Conservation (phyloP, 2,888 invertebrate genomes). For the Parelbella ahira region DNA sequence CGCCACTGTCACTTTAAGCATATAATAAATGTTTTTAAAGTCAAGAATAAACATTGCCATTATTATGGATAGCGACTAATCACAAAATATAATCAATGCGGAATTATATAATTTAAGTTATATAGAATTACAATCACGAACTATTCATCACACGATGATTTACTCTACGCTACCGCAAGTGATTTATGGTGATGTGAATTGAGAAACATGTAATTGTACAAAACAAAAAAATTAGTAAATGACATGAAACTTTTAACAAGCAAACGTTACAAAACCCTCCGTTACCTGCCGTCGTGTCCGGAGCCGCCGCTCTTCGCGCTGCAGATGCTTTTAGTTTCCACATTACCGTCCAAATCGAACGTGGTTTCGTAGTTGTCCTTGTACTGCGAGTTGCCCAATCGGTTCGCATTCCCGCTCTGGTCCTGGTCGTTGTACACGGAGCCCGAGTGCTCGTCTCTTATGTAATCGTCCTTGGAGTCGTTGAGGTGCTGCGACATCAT, state of each 20-base stretch:
- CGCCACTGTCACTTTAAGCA: too few species aligned
- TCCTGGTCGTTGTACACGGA: slow-evolving; percentile 63
- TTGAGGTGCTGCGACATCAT: slow-evolving; percentile 63
- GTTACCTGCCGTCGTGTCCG: slow-evolving; percentile 89
- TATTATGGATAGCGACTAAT: too few species aligned
- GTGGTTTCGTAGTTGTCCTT: slow-evolving; percentile 91
- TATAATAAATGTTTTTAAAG: too few species aligned
- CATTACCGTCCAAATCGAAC: slow-evolving; percentile 94
- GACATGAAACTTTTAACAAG: slow-evolving; percentile 1
- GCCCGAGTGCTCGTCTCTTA: slow-evolving; percentile 58
- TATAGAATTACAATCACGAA: too few species aligned
- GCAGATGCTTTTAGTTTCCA: slow-evolving; percentile 94
- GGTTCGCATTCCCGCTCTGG: slow-evolving; percentile 47
- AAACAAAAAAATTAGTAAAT: not conserved
- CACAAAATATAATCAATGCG: too few species aligned
- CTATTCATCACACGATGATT: too few species aligned
- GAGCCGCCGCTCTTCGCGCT: slow-evolving; percentile 89
- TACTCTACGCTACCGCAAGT: not conserved
- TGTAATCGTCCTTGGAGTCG: slow-evolving; percentile 66
- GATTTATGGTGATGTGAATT: not conserved
- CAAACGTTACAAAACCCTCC: slow-evolving; percentile 29
- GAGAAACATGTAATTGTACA: not conserved
- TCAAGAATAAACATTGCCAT: too few species aligned
- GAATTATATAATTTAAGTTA: too few species aligned
- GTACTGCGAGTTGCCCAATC: slow-evolving; percentile 65